These are phyloP conservation scores for Phragmatobia fuliginosa DNA, from an alignment of 2,888 invertebrate genomes.

Conservation along the genomic window DNA sequence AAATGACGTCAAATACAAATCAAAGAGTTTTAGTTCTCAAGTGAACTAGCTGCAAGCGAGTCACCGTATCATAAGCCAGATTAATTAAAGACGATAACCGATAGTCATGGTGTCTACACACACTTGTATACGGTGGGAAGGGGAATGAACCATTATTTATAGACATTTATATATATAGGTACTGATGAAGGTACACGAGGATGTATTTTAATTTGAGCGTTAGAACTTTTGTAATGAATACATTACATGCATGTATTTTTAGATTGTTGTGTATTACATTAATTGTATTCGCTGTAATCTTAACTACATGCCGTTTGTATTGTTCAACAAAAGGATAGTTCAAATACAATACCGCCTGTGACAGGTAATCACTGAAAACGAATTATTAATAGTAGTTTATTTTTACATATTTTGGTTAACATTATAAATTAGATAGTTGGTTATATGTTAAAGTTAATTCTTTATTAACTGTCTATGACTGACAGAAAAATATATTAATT, in stretches of 20 bases:
- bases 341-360: too few relatives aligned
- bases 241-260: neutral
- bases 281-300: neutral
- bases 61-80: slow-evolving; percentile 55
- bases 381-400: neutral
- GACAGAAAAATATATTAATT: neutral
- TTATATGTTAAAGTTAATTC: neutral
- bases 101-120: slow-evolving; percentile 62
- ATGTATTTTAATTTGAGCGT: neutral
- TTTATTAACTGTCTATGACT: neutral
- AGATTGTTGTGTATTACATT: neutral
- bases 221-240: neutral
- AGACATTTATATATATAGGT: slow-evolving; percentile 1
- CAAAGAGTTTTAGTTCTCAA: slow-evolving; percentile 33
- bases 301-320: neutral
- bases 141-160: slow-evolving; percentile 43
- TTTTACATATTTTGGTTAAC: too few relatives aligned
- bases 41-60: slow-evolving; percentile 34
- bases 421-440: neutral
- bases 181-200: neutral
- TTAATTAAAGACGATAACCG: slow-evolving; percentile 76
- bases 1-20: slow-evolving; percentile 34
- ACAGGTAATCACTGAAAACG: neutral
- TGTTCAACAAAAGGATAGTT: too few relatives aligned
- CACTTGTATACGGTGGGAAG: slow-evolving; percentile 52